phyloP scores from a whole-genome alignment of 2,888 invertebrate genomes.

The Drosophila parthenogenetica region DNA sequence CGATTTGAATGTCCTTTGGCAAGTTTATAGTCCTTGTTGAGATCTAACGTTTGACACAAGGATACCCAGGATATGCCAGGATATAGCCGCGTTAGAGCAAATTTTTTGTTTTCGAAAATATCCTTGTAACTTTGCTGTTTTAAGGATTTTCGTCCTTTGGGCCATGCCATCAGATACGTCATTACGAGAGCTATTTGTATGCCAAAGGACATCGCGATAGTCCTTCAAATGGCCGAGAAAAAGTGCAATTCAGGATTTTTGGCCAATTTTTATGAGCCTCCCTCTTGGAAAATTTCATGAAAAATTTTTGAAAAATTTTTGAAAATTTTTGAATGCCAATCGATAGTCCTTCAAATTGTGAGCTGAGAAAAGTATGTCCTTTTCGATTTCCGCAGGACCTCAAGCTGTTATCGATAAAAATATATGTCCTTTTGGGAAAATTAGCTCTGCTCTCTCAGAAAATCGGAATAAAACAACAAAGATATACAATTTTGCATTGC shows the following conservation, averaged over 20 bases:
- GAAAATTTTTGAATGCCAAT: constrained; percentile 5
- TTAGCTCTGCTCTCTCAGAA: too few species aligned
- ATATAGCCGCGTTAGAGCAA: background rate
- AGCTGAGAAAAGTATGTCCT: background rate
- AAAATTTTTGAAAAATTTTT: background rate
- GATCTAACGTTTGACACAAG: background rate
- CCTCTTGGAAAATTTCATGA: background rate
- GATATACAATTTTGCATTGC: too few species aligned
- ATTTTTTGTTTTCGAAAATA: constrained; percentile 10
- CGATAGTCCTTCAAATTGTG: background rate
- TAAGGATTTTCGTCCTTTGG: constrained; percentile 21
- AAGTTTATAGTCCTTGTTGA: background rate
- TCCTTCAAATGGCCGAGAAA: constrained; percentile 9
- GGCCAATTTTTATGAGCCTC: background rate
- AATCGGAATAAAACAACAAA: too few species aligned
- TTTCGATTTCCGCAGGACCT: too few species aligned
- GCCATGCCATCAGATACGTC: background rate
- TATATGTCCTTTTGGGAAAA: too few species aligned
- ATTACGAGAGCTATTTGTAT: background rate
- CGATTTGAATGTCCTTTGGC: constrained; percentile 10
- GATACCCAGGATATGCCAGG: constrained; percentile 3
- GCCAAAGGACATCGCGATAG: constrained; percentile 11
- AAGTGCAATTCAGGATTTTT: background rate
- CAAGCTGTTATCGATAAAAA: too few species aligned
- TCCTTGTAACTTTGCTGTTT: background rate